Base-by-base conservation (phyloP, 1,140 invertebrate species). In the Aphidius ervi region DNA sequence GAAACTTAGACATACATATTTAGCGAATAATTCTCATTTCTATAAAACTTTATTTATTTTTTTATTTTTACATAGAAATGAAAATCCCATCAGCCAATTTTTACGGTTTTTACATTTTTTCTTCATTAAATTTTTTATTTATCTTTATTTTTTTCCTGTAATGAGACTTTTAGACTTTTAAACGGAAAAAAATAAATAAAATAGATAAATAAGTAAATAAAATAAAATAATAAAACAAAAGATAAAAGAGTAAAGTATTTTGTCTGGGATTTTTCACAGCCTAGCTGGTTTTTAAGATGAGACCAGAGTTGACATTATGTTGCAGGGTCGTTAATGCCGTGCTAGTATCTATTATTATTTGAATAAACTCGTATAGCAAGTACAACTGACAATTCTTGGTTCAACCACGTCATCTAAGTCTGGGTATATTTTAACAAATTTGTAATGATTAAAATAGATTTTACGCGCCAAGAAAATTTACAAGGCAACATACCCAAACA, bases 321-420 rank as follows among this genome's bases (percentile, higher is more conserved):
- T 6, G 47, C 57, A 64, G 66, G 65, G 64, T 72, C 66, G 67
- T 63, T 64, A 62, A 57, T 57, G 67, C 73, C 68, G 68, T 68
- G 64, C 62, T 63, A 62, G 62, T 65, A 53, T 72, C 73, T 76
- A 76, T 76, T 73, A 76, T 75, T 77, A 75, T 67, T 66, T 68
- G 58, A 58, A 71, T 71, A 74, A 70, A 68, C 20, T 52, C 45
- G 31, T 39, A 54, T 43, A 41, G 65, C 65, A 69, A 71, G 64
- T 63, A 63, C 66, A 61, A 68, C 62, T 64, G 62, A 64, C 67
- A 54, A 41, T 61, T 63, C 23, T 31, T 31, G 23, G 4, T 31
- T 31, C 23, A 31, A 31, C 23, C 23, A 1, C 23, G 23, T 63
- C 60, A 58, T 61, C 62, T 64, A 57, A 59, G 58, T 69, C 68